phyloP scores from a whole-genome alignment of 2,888 invertebrate species.

The Saturnia japonica region DNA sequence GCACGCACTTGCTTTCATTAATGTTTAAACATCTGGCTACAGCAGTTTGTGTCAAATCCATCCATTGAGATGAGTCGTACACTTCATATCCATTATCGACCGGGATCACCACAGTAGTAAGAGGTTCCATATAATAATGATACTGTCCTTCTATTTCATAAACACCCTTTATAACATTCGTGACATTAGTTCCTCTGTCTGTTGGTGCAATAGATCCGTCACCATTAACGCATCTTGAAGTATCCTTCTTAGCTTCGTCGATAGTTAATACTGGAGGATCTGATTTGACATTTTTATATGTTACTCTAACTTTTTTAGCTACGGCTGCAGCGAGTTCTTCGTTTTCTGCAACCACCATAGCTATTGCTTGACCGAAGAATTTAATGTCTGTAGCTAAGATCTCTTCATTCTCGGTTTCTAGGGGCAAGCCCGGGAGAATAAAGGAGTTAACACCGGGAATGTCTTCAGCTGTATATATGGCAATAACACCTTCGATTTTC shows the following conservation, averaged over 20 bases:
- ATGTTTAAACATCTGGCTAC: constrained; percentile 81
- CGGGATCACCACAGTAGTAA: constrained; percentile 84
- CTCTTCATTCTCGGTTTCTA: constrained; percentile 70
- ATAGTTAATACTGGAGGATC: constrained; percentile 62
- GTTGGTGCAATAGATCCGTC: constrained; percentile 49
- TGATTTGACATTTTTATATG: constrained; percentile 68
- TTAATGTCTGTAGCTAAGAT: constrained; percentile 80
- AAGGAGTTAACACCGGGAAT: constrained; percentile 86
- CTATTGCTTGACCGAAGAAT: constrained; percentile 86
- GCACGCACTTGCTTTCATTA: constrained; percentile 79
- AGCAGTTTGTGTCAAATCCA: constrained; percentile 82
- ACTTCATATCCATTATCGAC: constrained; percentile 86
- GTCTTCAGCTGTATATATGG: constrained; percentile 84
- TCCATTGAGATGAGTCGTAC: constrained; percentile 84
- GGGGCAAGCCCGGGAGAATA: constrained; percentile 54
- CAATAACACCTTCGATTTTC: constrained; percentile 84
- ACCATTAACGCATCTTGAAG: constrained; percentile 46
- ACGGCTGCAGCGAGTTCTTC: constrained; percentile 79
- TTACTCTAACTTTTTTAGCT: constrained; percentile 82
- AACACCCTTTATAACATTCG: constrained; percentile 79
- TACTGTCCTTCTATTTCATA: constrained; percentile 85
- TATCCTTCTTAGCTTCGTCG: constrained; percentile 71
- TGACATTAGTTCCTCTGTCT: constrained; percentile 57
- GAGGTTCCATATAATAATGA: constrained; percentile 89
- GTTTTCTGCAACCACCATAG: constrained; percentile 84